Conservation (phyloP, 2,113 vertebrate genomes). For the Epinephelus fuscoguttatus region DNA sequence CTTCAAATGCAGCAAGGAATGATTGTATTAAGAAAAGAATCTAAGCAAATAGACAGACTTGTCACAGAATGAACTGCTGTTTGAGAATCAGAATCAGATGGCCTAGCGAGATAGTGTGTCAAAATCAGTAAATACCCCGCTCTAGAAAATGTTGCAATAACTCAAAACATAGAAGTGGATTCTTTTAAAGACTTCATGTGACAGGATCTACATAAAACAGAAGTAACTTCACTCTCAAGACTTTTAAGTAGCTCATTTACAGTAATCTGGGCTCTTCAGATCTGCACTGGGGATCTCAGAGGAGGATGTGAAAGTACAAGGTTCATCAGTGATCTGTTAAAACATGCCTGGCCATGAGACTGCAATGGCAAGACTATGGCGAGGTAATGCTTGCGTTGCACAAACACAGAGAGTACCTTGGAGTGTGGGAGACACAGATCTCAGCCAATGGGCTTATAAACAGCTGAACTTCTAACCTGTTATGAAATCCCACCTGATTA, state of each 20-base stretch:
- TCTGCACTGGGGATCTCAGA: neutral
- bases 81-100: neutral
- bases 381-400: conserved; percentile 33
- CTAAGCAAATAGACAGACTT: neutral
- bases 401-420: conserved; percentile 17
- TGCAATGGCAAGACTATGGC: neutral
- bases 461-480: conserved; percentile 13
- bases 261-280: neutral
- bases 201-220: neutral
- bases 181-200: neutral
- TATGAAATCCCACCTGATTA: conserved; percentile 13
- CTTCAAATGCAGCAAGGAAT: neutral
- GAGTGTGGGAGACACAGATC: conserved; percentile 20
- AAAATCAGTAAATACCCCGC: neutral
- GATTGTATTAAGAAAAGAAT: neutral
- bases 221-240: neutral
- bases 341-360: conserved; percentile 2
- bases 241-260: neutral
- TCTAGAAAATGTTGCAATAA: neutral
- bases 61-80: neutral
- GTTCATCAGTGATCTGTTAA: conserved; percentile 32
- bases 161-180: neutral
- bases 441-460: conserved; percentile 13
- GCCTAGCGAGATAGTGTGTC: neutral
- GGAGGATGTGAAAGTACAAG: conserved; percentile 70